Evolutionary conservation across 2,113 vertebrate genomes (phyloP), one percentile per base, ranked within the genome.

Genomic region (Rhineura floridana): DNA sequence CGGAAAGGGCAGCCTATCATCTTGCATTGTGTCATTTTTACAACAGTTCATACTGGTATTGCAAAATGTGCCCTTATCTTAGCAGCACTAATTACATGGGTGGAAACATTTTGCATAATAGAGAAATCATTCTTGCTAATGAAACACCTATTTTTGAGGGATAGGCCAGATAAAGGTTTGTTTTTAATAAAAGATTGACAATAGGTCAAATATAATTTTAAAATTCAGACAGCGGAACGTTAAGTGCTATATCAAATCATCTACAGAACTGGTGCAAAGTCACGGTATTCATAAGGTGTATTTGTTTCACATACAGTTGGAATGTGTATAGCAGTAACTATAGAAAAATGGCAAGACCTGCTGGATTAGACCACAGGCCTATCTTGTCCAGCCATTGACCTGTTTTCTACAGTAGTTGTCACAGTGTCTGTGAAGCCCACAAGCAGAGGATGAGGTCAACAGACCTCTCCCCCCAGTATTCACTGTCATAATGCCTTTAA

Each of bases 21-120:
- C 46, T 62, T 77, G 72, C 30, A 85, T n/a, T 48, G 30, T 85
- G 55, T 19, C 52, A 33, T 85, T 77, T 77, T 85, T 46, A 36
- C 52, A 63, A n/a, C 42, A n/a, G 72, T 76, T 77, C 55, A 48
- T 23, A 63, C 7, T 77, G 39, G 25, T 85, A 76, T 85, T 76
- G 84, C 72, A 85, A 77, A 77, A 77, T 25, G 72, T 42, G 55
- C 30, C 30, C 70, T 85, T 85, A 63, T 65, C 52, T 85, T 46
- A 85, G 39, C 42, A 63, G 55, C 52, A 46, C 39, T 85, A 85
- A 85, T 63, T 76, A 36, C 52, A 77, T 13, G 84, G 84, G 72
- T 36, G 55, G 73, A 72, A 77, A 77, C 52, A 72, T 85, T 85
- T 19, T 63, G 39, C 55, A 85, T 85, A 85, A 85, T 85, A 48